A percentile compares a stretch with the other conserved stretches of the same genome.
phyloP scores from a whole-genome alignment of 2,888 invertebrate species.

The Elaeidobius kamerunicus region DNA sequence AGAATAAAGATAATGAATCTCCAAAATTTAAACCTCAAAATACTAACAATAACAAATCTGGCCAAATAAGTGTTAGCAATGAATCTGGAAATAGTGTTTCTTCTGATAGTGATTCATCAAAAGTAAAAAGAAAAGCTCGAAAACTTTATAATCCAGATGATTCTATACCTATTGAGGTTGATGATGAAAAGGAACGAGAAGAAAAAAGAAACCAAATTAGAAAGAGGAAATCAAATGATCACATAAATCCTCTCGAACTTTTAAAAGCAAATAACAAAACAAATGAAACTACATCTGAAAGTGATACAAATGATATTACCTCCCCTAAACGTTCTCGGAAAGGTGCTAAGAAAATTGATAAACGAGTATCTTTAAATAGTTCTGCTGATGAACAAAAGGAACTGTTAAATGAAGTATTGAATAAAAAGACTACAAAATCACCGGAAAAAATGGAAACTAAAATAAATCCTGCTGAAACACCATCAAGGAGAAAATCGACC shows the following conservation, averaged over 20 bases:
- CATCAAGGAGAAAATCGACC: constrained; percentile 22
- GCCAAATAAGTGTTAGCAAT: not conserved
- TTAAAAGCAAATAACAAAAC: constrained; percentile 18
- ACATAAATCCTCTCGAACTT: constrained; percentile 19
- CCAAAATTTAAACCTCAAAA: not conserved
- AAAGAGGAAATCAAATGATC: constrained; percentile 22
- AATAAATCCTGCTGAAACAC: not conserved
- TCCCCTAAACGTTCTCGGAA: constrained; percentile 15
- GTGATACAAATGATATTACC: constrained; percentile 1
- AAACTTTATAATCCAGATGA: constrained; percentile 38
- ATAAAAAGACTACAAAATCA: constrained; percentile 1
- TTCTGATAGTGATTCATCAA: not conserved
- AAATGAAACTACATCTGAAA: constrained; percentile 1
- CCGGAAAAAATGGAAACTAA: constrained; percentile 1
- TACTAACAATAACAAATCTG: no score
- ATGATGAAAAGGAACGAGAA: constrained; percentile 35
- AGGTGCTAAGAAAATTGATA: constrained; percentile 10
- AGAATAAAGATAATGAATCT: not conserved
- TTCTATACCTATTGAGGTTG: constrained; percentile 14
- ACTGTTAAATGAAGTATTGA: constrained; percentile 33
- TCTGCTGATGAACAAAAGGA: constrained; percentile 36
- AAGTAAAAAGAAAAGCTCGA: constrained; percentile 20
- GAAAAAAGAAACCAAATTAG: constrained; percentile 23
- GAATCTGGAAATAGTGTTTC: not conserved
- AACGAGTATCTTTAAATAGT: constrained; percentile 18